Conservation (phyloP, 1,140 invertebrate species). For the Medauroidea extradentata region DNA sequence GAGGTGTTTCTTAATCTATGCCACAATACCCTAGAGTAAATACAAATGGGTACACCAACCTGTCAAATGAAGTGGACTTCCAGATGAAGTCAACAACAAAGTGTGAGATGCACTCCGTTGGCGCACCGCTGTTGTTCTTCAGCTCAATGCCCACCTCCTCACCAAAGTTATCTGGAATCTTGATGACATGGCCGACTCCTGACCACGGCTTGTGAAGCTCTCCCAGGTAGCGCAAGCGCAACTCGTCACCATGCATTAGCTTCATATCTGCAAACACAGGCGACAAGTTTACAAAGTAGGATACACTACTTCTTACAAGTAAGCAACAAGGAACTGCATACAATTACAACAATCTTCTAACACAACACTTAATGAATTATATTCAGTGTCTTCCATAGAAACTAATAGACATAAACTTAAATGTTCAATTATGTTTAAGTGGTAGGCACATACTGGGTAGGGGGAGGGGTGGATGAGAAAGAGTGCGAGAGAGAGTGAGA, state of each 20-base stretch:
- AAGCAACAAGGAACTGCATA: too few species aligned
- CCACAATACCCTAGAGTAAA: background rate
- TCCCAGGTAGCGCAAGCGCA: slow-evolving; percentile 88
- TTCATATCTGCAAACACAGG: slow-evolving; percentile 72
- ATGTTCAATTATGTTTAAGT: too few species aligned
- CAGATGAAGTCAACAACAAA: slow-evolving; percentile 99
- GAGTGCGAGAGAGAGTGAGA: too few species aligned
- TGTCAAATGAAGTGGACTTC: slow-evolving; percentile 99
- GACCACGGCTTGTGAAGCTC: slow-evolving; percentile 92
- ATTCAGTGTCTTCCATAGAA: too few species aligned
- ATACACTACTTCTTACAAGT: too few species aligned
- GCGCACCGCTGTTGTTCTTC: slow-evolving; percentile 84
- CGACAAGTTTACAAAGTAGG: too few species aligned
- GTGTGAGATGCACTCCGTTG: slow-evolving; percentile 87
- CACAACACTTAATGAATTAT: too few species aligned
- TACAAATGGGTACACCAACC: slow-evolving; percentile 42
- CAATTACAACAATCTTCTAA: too few species aligned
- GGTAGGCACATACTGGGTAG: too few species aligned
- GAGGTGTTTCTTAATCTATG: background rate
- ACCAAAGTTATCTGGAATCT: slow-evolving; percentile 98
- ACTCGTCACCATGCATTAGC: slow-evolving; percentile 99
- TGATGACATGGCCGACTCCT: slow-evolving; percentile 94
- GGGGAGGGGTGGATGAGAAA: too few species aligned
- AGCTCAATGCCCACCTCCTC: slow-evolving; percentile 98
- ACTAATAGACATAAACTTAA: too few species aligned